These are phyloP conservation scores for Drosophila robusta DNA, from an alignment of 2,888 invertebrate genomes.

Conservation along the genomic window DNA sequence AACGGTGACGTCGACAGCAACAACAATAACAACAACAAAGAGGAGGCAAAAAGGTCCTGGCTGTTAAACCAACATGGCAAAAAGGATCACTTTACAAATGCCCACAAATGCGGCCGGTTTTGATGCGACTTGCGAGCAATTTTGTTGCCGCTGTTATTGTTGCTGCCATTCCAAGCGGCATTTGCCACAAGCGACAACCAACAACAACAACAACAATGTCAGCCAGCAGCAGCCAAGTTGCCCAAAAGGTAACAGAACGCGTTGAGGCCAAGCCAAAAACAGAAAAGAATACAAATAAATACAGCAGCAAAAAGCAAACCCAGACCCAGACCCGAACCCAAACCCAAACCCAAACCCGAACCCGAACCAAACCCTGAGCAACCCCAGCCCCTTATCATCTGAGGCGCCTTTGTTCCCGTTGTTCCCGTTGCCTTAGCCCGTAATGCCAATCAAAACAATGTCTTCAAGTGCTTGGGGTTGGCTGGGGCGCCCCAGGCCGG, in stretches of 20 bases:
- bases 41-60: slow-evolving; percentile 55
- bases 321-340: background rate
- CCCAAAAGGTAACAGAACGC: slow-evolving; percentile 56
- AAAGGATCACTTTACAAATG: slow-evolving; percentile 79
- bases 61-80: slow-evolving; percentile 58
- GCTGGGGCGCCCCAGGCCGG: background rate
- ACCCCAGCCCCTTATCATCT: slow-evolving; percentile 23
- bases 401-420: slow-evolving; percentile 24
- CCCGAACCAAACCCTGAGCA: background rate
- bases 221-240: slow-evolving; percentile 28
- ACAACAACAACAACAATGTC: slow-evolving; percentile 43
- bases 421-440: slow-evolving; percentile 15
- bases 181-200: slow-evolving; percentile 78
- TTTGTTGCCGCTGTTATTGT: slow-evolving; percentile 37
- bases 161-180: slow-evolving; percentile 56
- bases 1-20: slow-evolving; percentile 45
- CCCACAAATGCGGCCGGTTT: slow-evolving; percentile 80
- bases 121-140: slow-evolving; percentile 35
- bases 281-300: slow-evolving; percentile 35
- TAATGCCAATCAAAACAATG: slow-evolving; percentile 60
- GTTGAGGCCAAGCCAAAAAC: slow-evolving; percentile 43
- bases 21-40: slow-evolving; percentile 22
- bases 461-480: slow-evolving; percentile 18
- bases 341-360: background rate
- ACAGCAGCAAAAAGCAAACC: slow-evolving; percentile 22